These are phyloP conservation scores for Clanis bilineata DNA, from an alignment of 2,888 invertebrate species.

Conservation along the genomic window DNA sequence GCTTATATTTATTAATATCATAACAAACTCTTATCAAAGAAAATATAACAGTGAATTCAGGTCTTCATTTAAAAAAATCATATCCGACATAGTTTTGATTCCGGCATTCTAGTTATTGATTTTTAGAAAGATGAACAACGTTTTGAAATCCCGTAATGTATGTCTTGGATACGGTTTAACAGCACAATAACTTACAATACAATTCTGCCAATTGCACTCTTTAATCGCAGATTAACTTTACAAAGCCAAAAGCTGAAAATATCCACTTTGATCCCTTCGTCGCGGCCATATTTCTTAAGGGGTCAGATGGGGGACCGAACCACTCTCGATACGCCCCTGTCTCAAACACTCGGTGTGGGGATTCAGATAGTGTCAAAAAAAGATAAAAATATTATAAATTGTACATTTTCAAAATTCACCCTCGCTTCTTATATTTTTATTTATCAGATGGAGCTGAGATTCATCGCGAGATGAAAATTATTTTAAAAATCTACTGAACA, in stretches of 20 bases:
- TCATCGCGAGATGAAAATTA: background rate
- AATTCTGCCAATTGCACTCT: background rate
- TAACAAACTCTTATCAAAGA: too few relatives aligned
- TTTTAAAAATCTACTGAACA: background rate
- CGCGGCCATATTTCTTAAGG: slow-evolving; percentile 65
- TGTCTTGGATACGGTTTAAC: too few relatives aligned
- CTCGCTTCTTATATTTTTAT: slow-evolving; percentile 16
- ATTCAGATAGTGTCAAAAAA: slow-evolving; percentile 80
- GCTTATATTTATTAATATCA: too few relatives aligned
- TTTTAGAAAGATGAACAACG: too few relatives aligned
- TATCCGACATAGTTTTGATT: too few relatives aligned
- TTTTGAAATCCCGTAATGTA: too few relatives aligned
- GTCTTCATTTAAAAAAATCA: too few relatives aligned
- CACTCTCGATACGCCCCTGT: slow-evolving; percentile 76
- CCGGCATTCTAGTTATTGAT: too few relatives aligned
- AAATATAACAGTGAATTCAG: too few relatives aligned
- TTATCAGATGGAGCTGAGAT: background rate
- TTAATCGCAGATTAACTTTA: slow-evolving; percentile 39
- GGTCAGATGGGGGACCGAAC: slow-evolving; percentile 64
- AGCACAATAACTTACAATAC: too few relatives aligned
- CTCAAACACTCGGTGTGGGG: slow-evolving; percentile 65
- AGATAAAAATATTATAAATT: slow-evolving; percentile 81
- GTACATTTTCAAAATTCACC: slow-evolving; percentile 50
- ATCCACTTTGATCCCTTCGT: slow-evolving; percentile 32
- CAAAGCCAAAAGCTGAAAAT: slow-evolving; percentile 23